phyloP scores from a whole-genome alignment of 2,888 invertebrate species.

The Oligia latruncula region DNA sequence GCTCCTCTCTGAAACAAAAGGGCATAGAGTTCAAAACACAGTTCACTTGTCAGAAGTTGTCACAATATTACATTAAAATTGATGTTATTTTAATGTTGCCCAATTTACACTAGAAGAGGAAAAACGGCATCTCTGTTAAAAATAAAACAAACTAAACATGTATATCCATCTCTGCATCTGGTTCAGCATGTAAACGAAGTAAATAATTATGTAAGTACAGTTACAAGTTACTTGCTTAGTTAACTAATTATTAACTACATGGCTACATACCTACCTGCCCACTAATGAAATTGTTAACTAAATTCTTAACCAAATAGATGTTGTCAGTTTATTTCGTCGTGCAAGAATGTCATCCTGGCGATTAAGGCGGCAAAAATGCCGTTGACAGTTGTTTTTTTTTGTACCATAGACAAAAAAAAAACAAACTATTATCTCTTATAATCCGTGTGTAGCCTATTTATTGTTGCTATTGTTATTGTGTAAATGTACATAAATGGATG shows the following conservation, averaged over 20 bases:
- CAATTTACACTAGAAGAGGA: background rate
- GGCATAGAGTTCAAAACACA: background rate
- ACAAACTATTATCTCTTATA: background rate
- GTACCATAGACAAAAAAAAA: constrained; percentile 1
- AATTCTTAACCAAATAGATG: constrained; percentile 37
- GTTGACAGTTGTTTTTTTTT: constrained; percentile 23
- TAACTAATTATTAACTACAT: constrained; percentile 30
- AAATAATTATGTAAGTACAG: background rate
- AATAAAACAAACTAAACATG: background rate
- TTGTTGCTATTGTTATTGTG: constrained; percentile 11
- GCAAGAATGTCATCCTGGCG: constrained; percentile 39
- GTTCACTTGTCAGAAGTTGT: background rate
- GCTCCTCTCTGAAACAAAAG: constrained; percentile 95
- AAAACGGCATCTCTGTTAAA: background rate
- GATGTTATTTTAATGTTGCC: background rate
- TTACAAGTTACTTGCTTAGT: constrained; percentile 6
- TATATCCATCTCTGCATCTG: background rate
- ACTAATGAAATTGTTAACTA: constrained; percentile 44
- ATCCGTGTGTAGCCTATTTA: constrained; percentile 17
- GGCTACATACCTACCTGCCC: constrained; percentile 5
- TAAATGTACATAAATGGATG: constrained; percentile 23
- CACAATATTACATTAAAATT: background rate
- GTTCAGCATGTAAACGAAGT: background rate
- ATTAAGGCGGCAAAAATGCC: constrained; percentile 23
- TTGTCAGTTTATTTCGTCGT: constrained; percentile 27